Conservation (phyloP, 2,888 invertebrate species). For the Disparrhopalites patrizii region DNA sequence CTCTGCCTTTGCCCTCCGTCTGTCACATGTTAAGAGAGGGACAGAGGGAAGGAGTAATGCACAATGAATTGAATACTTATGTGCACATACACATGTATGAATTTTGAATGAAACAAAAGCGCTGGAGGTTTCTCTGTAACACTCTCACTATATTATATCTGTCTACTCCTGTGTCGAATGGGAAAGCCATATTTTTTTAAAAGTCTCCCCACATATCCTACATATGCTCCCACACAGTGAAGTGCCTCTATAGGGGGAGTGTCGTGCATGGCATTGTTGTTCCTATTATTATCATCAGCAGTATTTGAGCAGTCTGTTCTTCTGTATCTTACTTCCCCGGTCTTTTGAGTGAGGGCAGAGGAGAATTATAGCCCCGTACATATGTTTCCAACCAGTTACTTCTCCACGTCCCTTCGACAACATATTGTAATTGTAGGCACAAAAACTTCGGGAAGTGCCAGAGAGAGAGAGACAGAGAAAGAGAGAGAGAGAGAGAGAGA, state of each 20-base stretch:
- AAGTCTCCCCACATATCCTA: background rate
- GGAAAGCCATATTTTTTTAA: background rate
- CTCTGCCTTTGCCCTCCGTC: too few relatives aligned
- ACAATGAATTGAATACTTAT: too few relatives aligned
- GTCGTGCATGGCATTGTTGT: background rate
- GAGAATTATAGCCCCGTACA: too few relatives aligned
- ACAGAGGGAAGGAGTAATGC: too few relatives aligned
- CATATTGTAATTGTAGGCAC: background rate
- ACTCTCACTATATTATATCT: background rate
- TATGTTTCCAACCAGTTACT: too few relatives aligned
- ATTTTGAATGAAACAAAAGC: conserved; percentile 14
- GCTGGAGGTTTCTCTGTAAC: background rate
- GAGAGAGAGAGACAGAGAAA: background rate
- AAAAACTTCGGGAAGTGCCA: background rate
- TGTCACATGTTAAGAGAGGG: background rate
- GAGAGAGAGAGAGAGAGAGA: background rate
- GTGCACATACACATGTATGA: conserved; percentile 5
- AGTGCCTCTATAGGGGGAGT: background rate
- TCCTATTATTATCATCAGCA: background rate
- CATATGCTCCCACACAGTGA: background rate
- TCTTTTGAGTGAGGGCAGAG: background rate
- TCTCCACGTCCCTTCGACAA: too few relatives aligned
- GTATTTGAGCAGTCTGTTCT: conserved; percentile 14
- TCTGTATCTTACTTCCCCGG: background rate
- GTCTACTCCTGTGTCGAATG: too few relatives aligned